These are phyloP conservation scores for Pseudeuparius sepicola DNA, from an alignment of 2,888 invertebrate species.

Conservation along the genomic window DNA sequence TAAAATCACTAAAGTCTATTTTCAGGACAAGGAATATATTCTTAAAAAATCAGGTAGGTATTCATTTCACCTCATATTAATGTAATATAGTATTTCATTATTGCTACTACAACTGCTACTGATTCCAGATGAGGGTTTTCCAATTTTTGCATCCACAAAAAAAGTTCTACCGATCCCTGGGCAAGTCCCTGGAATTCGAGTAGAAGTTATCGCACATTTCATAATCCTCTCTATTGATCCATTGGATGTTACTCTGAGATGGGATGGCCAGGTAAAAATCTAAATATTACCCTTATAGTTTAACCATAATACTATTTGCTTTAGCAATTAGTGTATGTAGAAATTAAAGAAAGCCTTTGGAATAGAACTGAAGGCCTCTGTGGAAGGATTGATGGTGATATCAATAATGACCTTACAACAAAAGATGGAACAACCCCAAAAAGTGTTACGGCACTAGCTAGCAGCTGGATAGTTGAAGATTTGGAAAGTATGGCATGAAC, in stretches of 20 bases:
- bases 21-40: slow-evolving; percentile 61
- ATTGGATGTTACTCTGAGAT: slow-evolving; percentile 58
- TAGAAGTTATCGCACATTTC: slow-evolving; percentile 60
- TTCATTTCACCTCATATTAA: too few relatives aligned
- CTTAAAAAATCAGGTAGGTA: slow-evolving; percentile 43
- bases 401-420: slow-evolving; percentile 56
- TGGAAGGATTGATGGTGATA: slow-evolving; percentile 63
- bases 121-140: slow-evolving; percentile 23
- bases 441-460: slow-evolving; percentile 43
- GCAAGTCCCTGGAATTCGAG: slow-evolving; percentile 60
- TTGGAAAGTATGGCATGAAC: slow-evolving; percentile 30
- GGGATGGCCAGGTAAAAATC: slow-evolving; percentile 53
- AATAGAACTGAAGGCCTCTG: slow-evolving; percentile 75
- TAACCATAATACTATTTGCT: too few relatives aligned
- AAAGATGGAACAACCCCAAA: slow-evolving; percentile 45
- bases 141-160: slow-evolving; percentile 28
- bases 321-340: slow-evolving; percentile 56
- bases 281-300: slow-evolving; percentile 3
- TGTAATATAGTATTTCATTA: too few relatives aligned
- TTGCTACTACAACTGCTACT: too few relatives aligned
- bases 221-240: slow-evolving; percentile 59
- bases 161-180: slow-evolving; percentile 56
- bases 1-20: slow-evolving; percentile 50
- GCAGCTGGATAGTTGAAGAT: slow-evolving; percentile 48
- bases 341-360: slow-evolving; percentile 60